These are phyloP conservation scores for Oscarella lobularis DNA, from an alignment of 37 sponge, comb jelly and placozoan species.

Conservation along the genomic window DNA sequence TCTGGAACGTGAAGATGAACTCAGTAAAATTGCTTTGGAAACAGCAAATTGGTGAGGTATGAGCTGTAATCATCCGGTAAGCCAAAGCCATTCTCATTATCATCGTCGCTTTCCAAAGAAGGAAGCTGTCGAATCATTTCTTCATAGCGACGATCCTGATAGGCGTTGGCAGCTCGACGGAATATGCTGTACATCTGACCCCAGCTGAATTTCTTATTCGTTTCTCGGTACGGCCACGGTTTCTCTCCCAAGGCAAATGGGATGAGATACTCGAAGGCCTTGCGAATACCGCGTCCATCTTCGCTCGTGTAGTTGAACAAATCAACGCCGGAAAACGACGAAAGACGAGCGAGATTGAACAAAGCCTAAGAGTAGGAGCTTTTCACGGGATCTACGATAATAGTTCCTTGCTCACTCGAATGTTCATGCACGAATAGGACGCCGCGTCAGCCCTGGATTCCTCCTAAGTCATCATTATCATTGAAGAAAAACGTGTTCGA, in stretches of 20 bases:
- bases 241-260: neutral
- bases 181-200: neutral
- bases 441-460: neutral
- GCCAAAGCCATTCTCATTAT: no score
- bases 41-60: no score
- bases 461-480: neutral
- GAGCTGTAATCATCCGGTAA: no score
- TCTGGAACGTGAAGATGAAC: no score
- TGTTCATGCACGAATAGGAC: neutral
- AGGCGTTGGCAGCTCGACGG: neutral
- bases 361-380: neutral
- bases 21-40: no score
- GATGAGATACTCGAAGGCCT: neutral
- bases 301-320: constrained; percentile 1
- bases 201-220: neutral
- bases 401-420: neutral
- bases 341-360: neutral
- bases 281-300: constrained; percentile 2
- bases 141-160: neutral
- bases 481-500: neutral
- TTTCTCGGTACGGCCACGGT: constrained; percentile 3
- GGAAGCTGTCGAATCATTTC: neutral
- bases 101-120: no score
- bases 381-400: no score
- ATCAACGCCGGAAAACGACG: neutral